Evolutionary conservation across 2,797 vertebrate species (phyloP).

Genomic region (Mionectes olivaceus): DNA sequence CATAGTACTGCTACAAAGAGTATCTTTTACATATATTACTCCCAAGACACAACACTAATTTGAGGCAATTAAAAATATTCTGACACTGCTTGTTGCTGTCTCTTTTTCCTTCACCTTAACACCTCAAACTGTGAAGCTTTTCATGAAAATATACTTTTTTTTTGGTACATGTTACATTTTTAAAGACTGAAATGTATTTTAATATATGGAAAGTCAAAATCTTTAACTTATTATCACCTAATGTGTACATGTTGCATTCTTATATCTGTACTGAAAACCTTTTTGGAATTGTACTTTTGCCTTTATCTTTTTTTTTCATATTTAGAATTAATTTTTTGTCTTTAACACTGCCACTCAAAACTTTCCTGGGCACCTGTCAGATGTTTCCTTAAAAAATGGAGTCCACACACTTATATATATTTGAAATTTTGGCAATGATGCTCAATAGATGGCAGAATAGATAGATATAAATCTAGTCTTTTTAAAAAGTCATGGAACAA

Average conservation of each 20-base stretch:
- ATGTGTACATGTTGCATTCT: background rate
- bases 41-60: background rate
- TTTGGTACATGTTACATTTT: background rate
- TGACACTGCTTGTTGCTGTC: background rate
- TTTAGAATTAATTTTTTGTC: background rate
- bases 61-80: conserved; percentile 41
- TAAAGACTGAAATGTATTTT: background rate
- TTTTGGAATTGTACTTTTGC: background rate
- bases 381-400: background rate
- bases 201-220: background rate
- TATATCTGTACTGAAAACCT: background rate
- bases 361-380: background rate
- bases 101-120: background rate
- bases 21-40: background rate
- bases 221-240: background rate
- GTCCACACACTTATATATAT: background rate
- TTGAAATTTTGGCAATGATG: background rate
- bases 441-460: background rate
- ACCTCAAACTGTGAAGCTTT: background rate
- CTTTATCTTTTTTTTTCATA: background rate
- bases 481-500: conserved; percentile 18
- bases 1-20: background rate
- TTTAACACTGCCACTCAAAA: background rate
- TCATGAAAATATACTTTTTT: background rate
- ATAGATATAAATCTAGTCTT: conserved; percentile 33